Base-by-base conservation (phyloP, 2,113 vertebrate species). In the Lasiurus borealis region DNA sequence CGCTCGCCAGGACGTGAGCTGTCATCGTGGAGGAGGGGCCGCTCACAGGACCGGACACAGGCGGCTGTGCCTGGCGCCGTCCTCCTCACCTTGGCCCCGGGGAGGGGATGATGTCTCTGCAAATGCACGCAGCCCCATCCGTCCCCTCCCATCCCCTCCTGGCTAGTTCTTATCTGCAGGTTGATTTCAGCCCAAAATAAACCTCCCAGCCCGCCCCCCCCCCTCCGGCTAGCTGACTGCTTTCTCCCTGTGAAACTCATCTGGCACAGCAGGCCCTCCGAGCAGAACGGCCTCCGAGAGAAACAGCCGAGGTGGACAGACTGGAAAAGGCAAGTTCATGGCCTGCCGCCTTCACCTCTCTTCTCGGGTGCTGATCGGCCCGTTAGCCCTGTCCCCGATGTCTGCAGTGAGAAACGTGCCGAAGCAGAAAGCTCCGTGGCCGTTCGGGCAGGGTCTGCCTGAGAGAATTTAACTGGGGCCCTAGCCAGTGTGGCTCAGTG, bases 101-200 rank as follows among this genome's bases (percentile, higher is more conserved):
- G 52, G 93, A 92, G 82, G 73, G 88, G 94, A 73, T 46, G 83
- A 88, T 82, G 80, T 80, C 86, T 96, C 18, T n/a, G 91, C 94
- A 83, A 94, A 90, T 80, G 90, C 85, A 34, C 83, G 71, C 46
- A 80, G 94, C 76, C 89, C 95, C 29, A 11, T 57, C 82, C 95
- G 94, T 72, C 89, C 95, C 29, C 9, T 57, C 82, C 95, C 96
- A 95, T 72, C 80, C 96, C 44, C 88, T 96, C 94, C 87, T 91
- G 44, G 86, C 72, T 52, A 69, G 76, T 86, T 97, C 95, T 95
- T 94, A 97, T 95, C 95, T 95, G 64, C 71, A 48, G 11, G 95
- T 96, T 94, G 88, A 96, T 94, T 95, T 93, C 78, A 95, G 94
- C 96, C 80, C 96, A 97, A 97, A 97, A 96, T 3, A 62, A 95